Conservation (phyloP, 2,113 vertebrate genomes). For the Ctenomys sociabilis region DNA sequence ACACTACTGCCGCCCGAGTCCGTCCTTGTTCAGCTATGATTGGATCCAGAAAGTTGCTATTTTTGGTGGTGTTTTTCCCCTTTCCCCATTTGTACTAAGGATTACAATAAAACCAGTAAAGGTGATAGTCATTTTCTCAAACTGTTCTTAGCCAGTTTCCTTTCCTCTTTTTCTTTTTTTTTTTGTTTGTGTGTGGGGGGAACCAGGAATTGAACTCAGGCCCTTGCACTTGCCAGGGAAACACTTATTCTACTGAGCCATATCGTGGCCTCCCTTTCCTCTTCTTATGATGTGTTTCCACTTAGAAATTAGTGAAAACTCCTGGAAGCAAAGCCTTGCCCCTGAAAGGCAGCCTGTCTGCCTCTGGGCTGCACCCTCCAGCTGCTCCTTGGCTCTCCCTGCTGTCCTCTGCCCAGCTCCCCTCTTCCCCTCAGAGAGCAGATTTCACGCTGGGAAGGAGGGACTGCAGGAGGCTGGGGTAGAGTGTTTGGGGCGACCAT, state of each 20-base stretch:
- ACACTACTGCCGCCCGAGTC: not conserved
- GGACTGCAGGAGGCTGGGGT: not conserved
- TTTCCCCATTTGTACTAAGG: not conserved
- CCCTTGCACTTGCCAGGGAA: too few relatives aligned
- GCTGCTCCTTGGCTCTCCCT: not conserved
- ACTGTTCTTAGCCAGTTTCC: not conserved
- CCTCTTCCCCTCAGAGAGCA: not conserved
- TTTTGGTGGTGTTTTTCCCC: not conserved
- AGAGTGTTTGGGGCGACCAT: conserved; percentile 72
- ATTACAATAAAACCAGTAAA: conserved; percentile 37
- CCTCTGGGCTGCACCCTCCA: not conserved
- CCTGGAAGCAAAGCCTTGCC: not conserved
- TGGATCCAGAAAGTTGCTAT: not conserved
- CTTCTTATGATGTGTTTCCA: conserved; percentile 36
- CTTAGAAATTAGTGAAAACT: conserved; percentile 42
- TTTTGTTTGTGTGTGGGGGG: too few relatives aligned
- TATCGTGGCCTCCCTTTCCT: too few relatives aligned
- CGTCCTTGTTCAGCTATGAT: not conserved
- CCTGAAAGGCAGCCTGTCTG: not conserved
- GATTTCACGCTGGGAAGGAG: not conserved
- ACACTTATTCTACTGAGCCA: too few relatives aligned
- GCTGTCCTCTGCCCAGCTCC: not conserved
- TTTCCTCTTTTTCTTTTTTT: conserved; percentile 34
- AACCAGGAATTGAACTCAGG: too few relatives aligned
- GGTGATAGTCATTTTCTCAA: conserved; percentile 26